A percentile compares a stretch with the other conserved stretches of the same genome.
Conservation (phyloP, 1,140 invertebrate genomes). For the Schlechtendalia chinensis region DNA sequence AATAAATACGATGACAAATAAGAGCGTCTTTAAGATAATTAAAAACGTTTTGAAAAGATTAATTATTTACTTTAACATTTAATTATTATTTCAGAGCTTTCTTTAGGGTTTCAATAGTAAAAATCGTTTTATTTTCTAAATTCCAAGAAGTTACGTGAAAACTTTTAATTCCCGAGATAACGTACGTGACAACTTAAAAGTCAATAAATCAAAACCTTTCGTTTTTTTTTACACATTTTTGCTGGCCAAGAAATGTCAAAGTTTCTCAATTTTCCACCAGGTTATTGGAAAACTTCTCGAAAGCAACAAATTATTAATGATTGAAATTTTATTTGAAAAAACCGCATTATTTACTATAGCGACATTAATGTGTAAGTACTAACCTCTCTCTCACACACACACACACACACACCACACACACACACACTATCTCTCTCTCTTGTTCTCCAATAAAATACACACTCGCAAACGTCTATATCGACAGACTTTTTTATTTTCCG, state of each 20-base stretch:
- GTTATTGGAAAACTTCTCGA: constrained; percentile 22
- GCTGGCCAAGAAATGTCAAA: not conserved
- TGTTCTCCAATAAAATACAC: too few relatives aligned
- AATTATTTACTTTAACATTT: not conserved
- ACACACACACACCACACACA: too few relatives aligned
- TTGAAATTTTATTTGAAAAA: constrained; percentile 1
- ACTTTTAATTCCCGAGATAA: not conserved
- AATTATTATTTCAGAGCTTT: not conserved
- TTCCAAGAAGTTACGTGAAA: not conserved
- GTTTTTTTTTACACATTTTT: constrained; percentile 1
- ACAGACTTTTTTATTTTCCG: not conserved
- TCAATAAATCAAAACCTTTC: constrained; percentile 27
- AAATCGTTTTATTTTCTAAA: not conserved
- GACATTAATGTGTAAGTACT: too few relatives aligned
- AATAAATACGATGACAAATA: too few relatives aligned
- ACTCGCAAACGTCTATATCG: not conserved
- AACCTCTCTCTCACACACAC: too few relatives aligned
- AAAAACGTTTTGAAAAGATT: not conserved
- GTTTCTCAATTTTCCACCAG: constrained; percentile 22
- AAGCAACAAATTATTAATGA: not conserved
- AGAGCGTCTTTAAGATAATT: too few relatives aligned
- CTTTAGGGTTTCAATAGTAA: not conserved
- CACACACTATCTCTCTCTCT: too few relatives aligned
- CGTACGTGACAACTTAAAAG: constrained; percentile 14
- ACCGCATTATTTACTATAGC: not conserved